These are phyloP conservation scores for Mesembrinibis cayennensis DNA, from an alignment of 2,113 vertebrate species.

Conservation along the genomic window DNA sequence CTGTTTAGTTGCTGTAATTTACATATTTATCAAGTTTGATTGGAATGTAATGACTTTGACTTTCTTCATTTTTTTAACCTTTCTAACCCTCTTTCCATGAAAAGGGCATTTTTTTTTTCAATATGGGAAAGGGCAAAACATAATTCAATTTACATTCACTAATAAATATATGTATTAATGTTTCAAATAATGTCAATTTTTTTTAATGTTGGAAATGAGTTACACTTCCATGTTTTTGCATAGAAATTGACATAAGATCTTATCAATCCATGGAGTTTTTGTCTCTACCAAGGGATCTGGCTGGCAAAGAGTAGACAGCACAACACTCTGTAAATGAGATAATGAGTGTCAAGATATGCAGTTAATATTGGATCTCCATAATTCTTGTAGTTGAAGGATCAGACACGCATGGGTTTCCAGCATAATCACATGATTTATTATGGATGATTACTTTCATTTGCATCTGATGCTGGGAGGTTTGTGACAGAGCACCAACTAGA, in stretches of 20 bases:
- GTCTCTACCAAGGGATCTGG: not conserved
- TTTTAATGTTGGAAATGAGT: not conserved
- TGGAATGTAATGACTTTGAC: slow-evolving; percentile 80
- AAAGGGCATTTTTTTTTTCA: slow-evolving; percentile 29
- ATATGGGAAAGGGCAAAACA: slow-evolving; percentile 32
- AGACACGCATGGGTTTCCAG: not conserved
- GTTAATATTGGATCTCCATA: not conserved
- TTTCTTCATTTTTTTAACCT: slow-evolving; percentile 72
- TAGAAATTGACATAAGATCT: not conserved
- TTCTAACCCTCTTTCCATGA: slow-evolving; percentile 51
- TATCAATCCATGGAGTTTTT: not conserved
- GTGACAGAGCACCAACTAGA: not conserved
- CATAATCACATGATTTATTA: not conserved
- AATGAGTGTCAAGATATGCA: not conserved
- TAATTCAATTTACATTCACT: slow-evolving; percentile 64
- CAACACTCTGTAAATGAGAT: not conserved
- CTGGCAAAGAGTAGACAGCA: not conserved
- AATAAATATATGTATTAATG: not conserved
- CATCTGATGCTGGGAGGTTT: not conserved
- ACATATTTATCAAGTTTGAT: slow-evolving; percentile 93
- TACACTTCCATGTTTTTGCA: not conserved
- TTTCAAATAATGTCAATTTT: not conserved
- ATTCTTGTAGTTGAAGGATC: not conserved
- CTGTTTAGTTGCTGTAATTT: slow-evolving; percentile 83
- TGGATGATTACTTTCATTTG: slow-evolving; percentile 1